Base-by-base conservation (phyloP, 2,888 invertebrate genomes). In the Harpagoxenus sublaevis region DNA sequence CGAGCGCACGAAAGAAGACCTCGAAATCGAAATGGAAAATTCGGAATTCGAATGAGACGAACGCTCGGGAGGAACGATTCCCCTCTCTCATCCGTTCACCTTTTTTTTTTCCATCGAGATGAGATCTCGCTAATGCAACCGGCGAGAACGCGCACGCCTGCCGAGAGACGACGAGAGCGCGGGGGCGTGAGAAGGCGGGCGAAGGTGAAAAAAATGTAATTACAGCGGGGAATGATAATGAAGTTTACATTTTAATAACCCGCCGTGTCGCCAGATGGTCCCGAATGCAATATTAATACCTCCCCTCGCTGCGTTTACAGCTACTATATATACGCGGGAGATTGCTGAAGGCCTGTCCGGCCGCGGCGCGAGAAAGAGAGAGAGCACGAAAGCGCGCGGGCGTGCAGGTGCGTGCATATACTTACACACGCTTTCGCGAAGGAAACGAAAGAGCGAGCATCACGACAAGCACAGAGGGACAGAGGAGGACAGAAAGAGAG, bases 161-260 rank as follows among this genome's bases (percentile, higher is more conserved):
- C n/a, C 15, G 60, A 53, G 35, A 57, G 53, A 51, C 15, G 45
- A 48, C 10, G 48, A 18, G 51, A 10, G 23, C 15, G 73, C 55
- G 71, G 12, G 65, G 57, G 77, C 60, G 82, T 23, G 68, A 48
- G 28, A 75, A 66, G 66, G 15, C 45, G 70, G 42, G n/a, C 31
- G 55, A 60, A 63, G 55, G 73, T 48, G 79, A 87, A 90, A 91
- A 89, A 90, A 91, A 90, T 92, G 88, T 89, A 92, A 92, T 92
- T 92, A 92, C 92, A 90, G 71, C 86, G 83, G 87, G 79, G 92
- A 92, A 92, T 92, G 92, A 92, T 92, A 92, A 92, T 92, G 91
- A 92, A 92, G 92, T 91, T 92, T 92, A 92, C 92, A 92, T 92
- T 92, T 92, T 92, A 92, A 92, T 92, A 92, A 92, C 92, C 87